Conservation (phyloP, 2,888 invertebrate species). For the Tolmerus cingulatus region DNA sequence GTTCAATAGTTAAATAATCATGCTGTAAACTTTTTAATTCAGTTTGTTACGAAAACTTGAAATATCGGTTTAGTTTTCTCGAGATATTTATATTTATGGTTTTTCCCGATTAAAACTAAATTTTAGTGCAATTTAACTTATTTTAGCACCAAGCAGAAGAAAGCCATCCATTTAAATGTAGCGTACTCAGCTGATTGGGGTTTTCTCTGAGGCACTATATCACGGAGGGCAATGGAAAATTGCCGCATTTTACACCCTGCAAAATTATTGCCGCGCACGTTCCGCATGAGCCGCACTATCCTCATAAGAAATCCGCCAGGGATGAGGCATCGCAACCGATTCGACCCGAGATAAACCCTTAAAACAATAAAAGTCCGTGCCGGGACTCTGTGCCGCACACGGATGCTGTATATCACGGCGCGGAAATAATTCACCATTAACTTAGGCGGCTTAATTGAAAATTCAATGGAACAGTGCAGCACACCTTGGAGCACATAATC, state of each 20-base stretch:
- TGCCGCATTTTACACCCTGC: background rate
- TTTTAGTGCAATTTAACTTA: background rate
- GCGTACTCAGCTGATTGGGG: background rate
- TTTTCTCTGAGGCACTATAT: background rate
- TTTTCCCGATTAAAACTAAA: background rate
- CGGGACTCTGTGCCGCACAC: background rate
- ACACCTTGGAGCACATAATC: slow-evolving; percentile 39
- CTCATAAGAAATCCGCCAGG: background rate
- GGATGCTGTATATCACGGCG: background rate
- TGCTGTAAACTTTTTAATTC: no score
- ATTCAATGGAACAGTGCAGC: slow-evolving; percentile 27
- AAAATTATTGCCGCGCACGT: background rate
- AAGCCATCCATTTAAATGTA: background rate
- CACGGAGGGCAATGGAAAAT: background rate
- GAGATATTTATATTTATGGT: no score
- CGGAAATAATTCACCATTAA: slow-evolving; percentile 38
- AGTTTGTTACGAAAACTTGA: no score
- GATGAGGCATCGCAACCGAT: background rate
- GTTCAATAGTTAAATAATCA: no score
- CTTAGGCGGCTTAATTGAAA: slow-evolving; percentile 43
- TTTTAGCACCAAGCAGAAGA: background rate
- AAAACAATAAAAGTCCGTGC: slow-evolving; percentile 20
- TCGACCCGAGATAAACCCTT: background rate
- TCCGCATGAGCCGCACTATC: background rate
- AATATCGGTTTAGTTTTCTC: no score